phyloP scores from a whole-genome alignment of 2,113 vertebrate species.

The Ascaphus truei region DNA sequence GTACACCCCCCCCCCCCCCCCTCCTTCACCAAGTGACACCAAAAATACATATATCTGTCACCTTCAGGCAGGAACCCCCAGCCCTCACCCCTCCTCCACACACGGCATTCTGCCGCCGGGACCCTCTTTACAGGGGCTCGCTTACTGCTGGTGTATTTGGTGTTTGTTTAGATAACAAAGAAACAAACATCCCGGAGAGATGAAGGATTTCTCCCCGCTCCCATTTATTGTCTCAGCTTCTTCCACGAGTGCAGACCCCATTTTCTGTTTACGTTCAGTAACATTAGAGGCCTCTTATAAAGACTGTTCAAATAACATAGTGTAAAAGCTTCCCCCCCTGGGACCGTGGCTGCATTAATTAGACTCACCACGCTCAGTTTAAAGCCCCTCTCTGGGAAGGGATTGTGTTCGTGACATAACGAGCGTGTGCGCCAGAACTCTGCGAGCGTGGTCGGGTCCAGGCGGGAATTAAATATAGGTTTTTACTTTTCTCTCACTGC shows the following conservation, averaged over 20 bases:
- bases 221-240: conserved; percentile 3
- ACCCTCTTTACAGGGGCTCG: too few relatives aligned
- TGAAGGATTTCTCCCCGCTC: neutral
- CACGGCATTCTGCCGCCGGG: neutral
- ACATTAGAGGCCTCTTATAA: neutral
- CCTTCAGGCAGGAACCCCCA: neutral
- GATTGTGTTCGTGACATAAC: neutral
- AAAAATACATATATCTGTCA: too few relatives aligned
- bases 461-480: too few relatives aligned
- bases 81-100: conserved; percentile 2
- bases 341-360: neutral
- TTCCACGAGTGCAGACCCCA: neutral
- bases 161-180: conserved; percentile 23
- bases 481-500: too few relatives aligned
- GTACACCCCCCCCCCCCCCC: too few relatives aligned
- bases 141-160: conserved; percentile 7
- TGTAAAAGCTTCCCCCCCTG: neutral
- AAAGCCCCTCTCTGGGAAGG: too few relatives aligned
- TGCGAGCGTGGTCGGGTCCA: too few relatives aligned
- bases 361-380: neutral
- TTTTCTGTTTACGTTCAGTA: neutral
- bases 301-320: conserved; percentile 19
- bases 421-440: too few relatives aligned
- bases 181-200: conserved; percentile 1
- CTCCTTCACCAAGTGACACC: too few relatives aligned